Percentiles rank a stretch among this genome's conserved stretches.
Evolutionary conservation across 2,888 invertebrate species (phyloP).

Genomic region (Habrosyne pyritoides): DNA sequence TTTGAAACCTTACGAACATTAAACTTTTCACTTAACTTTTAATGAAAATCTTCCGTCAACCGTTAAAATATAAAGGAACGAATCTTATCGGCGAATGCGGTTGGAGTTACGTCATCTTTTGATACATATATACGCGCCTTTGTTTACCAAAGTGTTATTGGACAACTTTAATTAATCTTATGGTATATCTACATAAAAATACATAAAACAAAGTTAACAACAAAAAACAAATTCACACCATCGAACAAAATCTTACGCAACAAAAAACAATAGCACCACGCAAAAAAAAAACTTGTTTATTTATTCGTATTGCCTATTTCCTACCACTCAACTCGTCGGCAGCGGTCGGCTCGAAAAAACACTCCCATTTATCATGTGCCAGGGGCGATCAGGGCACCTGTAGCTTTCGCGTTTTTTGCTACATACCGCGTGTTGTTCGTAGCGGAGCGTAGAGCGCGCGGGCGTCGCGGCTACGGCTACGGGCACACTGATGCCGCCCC

Average conservation of each 20-base stretch:
- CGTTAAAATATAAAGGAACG: conserved; percentile 26
- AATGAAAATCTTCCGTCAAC: conserved; percentile 37
- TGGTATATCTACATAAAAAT: conserved; percentile 11
- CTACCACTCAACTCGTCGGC: conserved; percentile 54
- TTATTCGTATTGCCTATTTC: conserved; percentile 48
- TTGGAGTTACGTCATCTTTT: not conserved
- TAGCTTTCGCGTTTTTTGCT: conserved; percentile 59
- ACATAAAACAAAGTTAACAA: conserved; percentile 17
- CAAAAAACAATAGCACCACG: conserved; percentile 21
- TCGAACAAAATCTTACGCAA: conserved; percentile 32
- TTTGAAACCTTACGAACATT: conserved; percentile 42
- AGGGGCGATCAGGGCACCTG: conserved; percentile 60
- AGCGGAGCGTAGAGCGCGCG: conserved; percentile 44
- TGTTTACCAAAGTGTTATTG: not conserved
- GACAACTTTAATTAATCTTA: not conserved
- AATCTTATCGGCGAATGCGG: conserved; percentile 12
- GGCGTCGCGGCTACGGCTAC: conserved; percentile 48
- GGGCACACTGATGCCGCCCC: conserved; percentile 53
- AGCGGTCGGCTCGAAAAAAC: conserved; percentile 49
- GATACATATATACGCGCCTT: not conserved
- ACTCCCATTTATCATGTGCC: conserved; percentile 62
- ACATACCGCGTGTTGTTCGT: conserved; percentile 47
- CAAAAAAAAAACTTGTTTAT: conserved; percentile 43
- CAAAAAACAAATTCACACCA: conserved; percentile 9
- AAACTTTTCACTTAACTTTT: conserved; percentile 52